These are phyloP conservation scores for Caenorhabditis doughertyi DNA, from an alignment of 2,888 invertebrate genomes.

Conservation along the genomic window DNA sequence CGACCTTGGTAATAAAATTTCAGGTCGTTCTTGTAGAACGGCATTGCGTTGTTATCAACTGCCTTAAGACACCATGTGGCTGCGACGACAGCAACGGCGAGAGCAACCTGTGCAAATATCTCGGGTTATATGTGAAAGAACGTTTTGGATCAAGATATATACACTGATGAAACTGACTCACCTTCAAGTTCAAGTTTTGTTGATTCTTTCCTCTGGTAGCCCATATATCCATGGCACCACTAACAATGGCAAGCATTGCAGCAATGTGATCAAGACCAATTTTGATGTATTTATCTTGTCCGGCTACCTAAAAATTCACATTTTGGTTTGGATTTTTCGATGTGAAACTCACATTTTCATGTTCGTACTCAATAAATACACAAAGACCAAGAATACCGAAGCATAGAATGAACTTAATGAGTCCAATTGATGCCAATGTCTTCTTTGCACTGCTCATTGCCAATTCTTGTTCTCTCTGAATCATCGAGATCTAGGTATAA, in stretches of 20 bases:
- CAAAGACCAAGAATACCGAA: constrained; percentile 79
- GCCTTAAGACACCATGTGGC: constrained; percentile 81
- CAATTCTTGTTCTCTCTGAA: constrained; percentile 78
- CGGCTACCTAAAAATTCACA: constrained; percentile 65
- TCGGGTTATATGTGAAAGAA: neutral
- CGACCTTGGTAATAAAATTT: constrained; percentile 74
- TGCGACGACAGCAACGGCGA: constrained; percentile 80
- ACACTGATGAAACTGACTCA: constrained; percentile 25
- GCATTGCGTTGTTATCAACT: constrained; percentile 81
- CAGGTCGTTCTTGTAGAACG: constrained; percentile 81
- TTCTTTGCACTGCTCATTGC: constrained; percentile 71
- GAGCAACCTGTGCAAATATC: constrained; percentile 72
- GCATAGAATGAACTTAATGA: constrained; percentile 78
- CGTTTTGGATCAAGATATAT: constrained; percentile 32
- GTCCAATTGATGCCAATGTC: constrained; percentile 71
- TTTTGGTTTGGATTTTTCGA: neutral
- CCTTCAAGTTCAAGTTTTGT: constrained; percentile 80
- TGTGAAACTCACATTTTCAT: constrained; percentile 70
- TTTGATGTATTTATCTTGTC: constrained; percentile 80
- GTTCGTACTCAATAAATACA: constrained; percentile 81
- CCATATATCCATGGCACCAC: constrained; percentile 78
- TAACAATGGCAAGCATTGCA: constrained; percentile 77
- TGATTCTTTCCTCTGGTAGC: constrained; percentile 75
- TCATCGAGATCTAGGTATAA: constrained; percentile 52
- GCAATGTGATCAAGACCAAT: constrained; percentile 81